Evolutionary conservation across 1,140 invertebrate genomes (phyloP).

Genomic region (Rhagoletis zephyria): DNA sequence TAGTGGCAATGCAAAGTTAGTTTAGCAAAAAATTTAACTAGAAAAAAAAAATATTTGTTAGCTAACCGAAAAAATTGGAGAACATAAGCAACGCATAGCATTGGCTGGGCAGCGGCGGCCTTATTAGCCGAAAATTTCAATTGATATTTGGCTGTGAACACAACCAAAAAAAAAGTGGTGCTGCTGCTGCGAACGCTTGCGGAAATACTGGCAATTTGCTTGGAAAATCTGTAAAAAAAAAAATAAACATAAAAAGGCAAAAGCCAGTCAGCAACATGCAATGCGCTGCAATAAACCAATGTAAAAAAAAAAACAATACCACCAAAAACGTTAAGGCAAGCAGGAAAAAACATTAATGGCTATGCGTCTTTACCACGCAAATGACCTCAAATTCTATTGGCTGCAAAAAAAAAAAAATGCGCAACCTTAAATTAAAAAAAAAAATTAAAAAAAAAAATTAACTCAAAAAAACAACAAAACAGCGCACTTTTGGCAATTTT

Average conservation of each 20-base stretch:
- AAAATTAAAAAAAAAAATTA: neutral
- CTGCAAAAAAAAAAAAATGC: neutral
- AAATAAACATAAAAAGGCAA: neutral
- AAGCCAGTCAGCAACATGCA: neutral
- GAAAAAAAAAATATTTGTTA: neutral
- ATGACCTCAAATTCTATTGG: conserved; percentile 37
- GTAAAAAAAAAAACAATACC: neutral
- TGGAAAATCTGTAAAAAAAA: neutral
- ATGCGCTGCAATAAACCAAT: neutral
- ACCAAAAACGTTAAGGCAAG: neutral
- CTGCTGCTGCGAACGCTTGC: neutral
- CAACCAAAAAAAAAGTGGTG: neutral
- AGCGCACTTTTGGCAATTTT: conserved; percentile 7
- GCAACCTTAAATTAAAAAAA: neutral
- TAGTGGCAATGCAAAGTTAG: no score
- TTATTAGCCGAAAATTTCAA: conserved; percentile 14
- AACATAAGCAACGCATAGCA: neutral
- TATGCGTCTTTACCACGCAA: conserved; percentile 23
- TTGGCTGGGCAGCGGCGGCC: neutral
- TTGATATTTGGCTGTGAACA: neutral
- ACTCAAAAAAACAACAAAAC: neutral
- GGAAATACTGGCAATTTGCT: conserved; percentile 12
- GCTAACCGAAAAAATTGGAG: neutral
- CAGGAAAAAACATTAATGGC: conserved; percentile 4
- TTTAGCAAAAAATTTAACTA: neutral